Base-by-base conservation (phyloP, 2,888 invertebrate genomes). In the Cosmopolites sordidus region DNA sequence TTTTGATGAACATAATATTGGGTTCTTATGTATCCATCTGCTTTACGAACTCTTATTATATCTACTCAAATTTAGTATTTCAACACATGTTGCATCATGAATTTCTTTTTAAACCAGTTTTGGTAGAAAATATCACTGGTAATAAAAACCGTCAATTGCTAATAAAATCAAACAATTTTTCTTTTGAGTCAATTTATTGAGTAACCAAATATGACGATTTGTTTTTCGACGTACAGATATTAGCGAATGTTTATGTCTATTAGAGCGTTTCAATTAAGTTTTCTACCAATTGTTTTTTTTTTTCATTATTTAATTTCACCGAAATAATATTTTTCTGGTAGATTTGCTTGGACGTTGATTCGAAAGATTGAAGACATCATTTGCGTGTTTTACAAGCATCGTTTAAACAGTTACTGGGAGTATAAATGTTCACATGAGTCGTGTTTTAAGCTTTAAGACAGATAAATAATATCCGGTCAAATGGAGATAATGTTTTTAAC, bases 391-490 rank as follows among this genome's bases (percentile, higher is more conserved):
- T 27, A 27, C 27, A 9, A 27, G 27, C 27, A 27, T 27, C 9
- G 27, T 27, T 27, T 27, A 27, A 27, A 27, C 27, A 27, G 9
- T 27, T 6, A 27, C n/a, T n/a, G 27, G 27, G 9, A 27, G 9
- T 9, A 27, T 27, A n/a, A n/a, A n/a, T n/a, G n/a, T n/a, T n/a
- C n/a, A n/a, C n/a, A n/a, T n/a, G n/a, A n/a, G n/a, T n/a, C n/a
- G 11, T 33, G n/a, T 33, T 12, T 39, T 29, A 43, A 44, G 43
- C 15, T 40, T 53, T 44, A 44, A 30, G 22, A 22, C 48, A 48
- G 53, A 53, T 43, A 53, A 48, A 22, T 43, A 53, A 44, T 48
- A 53, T 53, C 48, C 48, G 48, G 53, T 40, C 38, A 18, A 18
- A 27, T 16, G 18, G 14, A 37, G 51, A 51, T 46, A 52, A 48